phyloP scores from a whole-genome alignment of 2,888 invertebrate species.

The Aromia moschata region DNA sequence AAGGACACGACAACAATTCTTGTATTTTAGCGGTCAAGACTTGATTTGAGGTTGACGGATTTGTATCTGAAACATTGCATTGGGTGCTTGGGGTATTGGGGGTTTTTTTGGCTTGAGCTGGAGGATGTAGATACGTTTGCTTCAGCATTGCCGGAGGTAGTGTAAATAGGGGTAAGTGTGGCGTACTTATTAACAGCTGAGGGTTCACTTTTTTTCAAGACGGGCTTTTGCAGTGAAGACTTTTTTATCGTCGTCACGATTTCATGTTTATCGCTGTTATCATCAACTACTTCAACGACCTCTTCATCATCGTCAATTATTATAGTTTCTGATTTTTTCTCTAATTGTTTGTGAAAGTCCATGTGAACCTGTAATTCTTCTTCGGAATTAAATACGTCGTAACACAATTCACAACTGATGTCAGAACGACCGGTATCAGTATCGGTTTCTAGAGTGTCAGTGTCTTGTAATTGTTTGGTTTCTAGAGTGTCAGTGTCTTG shows the following conservation, averaged over 20 bases:
- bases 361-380: constrained; percentile 46
- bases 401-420: constrained; percentile 53
- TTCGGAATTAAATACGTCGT: constrained; percentile 46
- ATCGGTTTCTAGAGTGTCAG: too few relatives aligned
- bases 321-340: constrained; percentile 20
- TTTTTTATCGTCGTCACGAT: constrained; percentile 31
- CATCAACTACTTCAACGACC: constrained; percentile 30
- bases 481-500: too few relatives aligned
- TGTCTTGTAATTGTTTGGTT: too few relatives aligned
- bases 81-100: background rate
- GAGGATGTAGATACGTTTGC: background rate
- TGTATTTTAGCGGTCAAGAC: constrained; percentile 30
- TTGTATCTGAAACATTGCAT: background rate
- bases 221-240: background rate
- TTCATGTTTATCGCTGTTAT: constrained; percentile 23
- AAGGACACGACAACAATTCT: constrained; percentile 30
- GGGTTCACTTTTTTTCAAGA: background rate
- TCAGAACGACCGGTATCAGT: constrained; percentile 7
- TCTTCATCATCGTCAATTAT: constrained; percentile 32
- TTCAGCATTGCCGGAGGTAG: background rate
- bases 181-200: background rate
- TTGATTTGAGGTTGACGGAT: constrained; percentile 11
- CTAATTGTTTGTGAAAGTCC: constrained; percentile 39
- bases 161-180: constrained; percentile 2
- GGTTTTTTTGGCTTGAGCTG: background rate